Evolutionary conservation across 2,888 invertebrate genomes (phyloP), one percentile per base, ranked within the genome.

Genomic region (Gerris lacustris): DNA sequence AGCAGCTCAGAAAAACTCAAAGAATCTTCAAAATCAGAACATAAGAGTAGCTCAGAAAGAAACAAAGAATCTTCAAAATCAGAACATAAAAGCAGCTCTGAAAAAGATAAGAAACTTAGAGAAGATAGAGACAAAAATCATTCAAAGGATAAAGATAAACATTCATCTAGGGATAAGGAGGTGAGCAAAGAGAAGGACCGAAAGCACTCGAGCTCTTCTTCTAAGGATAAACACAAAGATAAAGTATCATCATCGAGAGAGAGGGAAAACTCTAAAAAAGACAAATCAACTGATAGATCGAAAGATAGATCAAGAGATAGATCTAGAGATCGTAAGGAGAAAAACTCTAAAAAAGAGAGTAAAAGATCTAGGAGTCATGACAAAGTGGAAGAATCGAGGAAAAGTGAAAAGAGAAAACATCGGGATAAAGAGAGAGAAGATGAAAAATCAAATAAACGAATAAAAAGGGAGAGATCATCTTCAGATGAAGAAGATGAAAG

Each of bases 401-500:
- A 45, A 73, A 73, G 64, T 73, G 75, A 73, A 74, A 73, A 75
- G 74, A 77, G 76, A 69, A 71, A 71, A 69, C 76, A 81, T 17
- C 76, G 77, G 66, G 76, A 75, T 73, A 76, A 78, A 45, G 77
- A 77, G 31, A 17, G 64, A 55, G 63, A 66, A 45, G 68, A 68
- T 44, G 47, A 66, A 17, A 70, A 73, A 45, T 44, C 66, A 31
- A 70, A 69, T 44, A 67, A 55, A n/a, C 43, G 74, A 74, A 77
- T 75, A 7, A 73, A 79, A 18, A 80, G 79, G 76, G 79, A 80
- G 55, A 79, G 79, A 15, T 80, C 81, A 68, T 79, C 80, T 17
- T 80, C 80, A 45, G 80, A 81, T 62, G 79, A 78, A 9, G 81
- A 81, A 43, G 76, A 75, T 45, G 79, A 79, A 74, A 72, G 77